phyloP scores from a whole-genome alignment of 2,113 vertebrate genomes.

The Crocuta crocuta region DNA sequence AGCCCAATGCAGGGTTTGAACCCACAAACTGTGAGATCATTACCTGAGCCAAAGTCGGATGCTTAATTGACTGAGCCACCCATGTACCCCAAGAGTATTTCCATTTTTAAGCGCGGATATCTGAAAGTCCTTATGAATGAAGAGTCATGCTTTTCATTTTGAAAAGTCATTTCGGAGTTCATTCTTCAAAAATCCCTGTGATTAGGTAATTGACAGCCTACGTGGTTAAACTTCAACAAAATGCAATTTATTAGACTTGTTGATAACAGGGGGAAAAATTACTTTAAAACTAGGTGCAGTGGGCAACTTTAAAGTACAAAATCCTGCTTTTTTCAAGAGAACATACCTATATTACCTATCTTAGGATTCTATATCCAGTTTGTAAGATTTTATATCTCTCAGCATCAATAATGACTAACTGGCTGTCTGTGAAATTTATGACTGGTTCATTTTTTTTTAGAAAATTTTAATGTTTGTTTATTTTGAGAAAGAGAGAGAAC shows the following conservation, averaged over 20 bases:
- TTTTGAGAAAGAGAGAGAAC: not conserved
- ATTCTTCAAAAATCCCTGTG: conserved; percentile 27
- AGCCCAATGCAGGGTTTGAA: too few species aligned
- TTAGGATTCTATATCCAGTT: not conserved
- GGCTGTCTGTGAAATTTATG: not conserved
- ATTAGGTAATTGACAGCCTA: not conserved
- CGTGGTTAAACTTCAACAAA: not conserved
- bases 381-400: conserved; percentile 15
- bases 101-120: not conserved
- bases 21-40: too few species aligned
- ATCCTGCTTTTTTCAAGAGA: not conserved
- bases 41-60: too few species aligned
- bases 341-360: not conserved
- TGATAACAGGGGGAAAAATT: not conserved
- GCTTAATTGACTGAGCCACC: too few species aligned
- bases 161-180: conserved; percentile 42
- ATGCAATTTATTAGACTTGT: not conserved
- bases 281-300: not conserved
- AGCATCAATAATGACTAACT: not conserved
- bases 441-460: not conserved
- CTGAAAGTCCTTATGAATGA: conserved; percentile 24
- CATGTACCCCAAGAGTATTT: not conserved
- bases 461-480: too few species aligned
- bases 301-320: not conserved
- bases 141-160: conserved; percentile 44